A percentile compares a stretch with the other conserved stretches of the same genome.
These are phyloP conservation scores for Mesoclemmys tuberculata DNA, from an alignment of 2,113 vertebrate species.

Conservation along the genomic window DNA sequence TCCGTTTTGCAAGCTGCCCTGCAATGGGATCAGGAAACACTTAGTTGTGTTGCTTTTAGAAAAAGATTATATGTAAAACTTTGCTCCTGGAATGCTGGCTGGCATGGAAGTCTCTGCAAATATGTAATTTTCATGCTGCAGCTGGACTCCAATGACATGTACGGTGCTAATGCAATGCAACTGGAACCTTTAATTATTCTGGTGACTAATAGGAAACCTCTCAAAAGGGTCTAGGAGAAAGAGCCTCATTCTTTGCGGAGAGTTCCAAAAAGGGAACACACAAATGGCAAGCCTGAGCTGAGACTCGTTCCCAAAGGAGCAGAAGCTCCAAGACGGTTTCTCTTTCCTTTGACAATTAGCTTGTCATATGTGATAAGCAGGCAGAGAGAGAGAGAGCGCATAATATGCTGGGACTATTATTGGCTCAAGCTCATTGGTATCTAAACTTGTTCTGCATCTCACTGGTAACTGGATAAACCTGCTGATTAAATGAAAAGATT, in stretches of 20 bases:
- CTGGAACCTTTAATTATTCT: conserved; percentile 71
- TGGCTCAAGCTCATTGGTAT: conserved; percentile 10
- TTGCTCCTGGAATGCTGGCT: conserved; percentile 8
- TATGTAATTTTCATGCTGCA: conserved; percentile 61
- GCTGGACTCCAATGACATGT: conserved; percentile 67
- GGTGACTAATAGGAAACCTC: conserved; percentile 63
- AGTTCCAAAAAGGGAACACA: conserved; percentile 29
- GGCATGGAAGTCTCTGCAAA: conserved; percentile 58
- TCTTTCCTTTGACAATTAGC: conserved; percentile 14
- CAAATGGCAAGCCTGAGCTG: conserved; percentile 24
- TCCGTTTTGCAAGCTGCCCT: conserved; percentile 17
- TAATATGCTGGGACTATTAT: background rate
- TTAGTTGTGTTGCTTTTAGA: conserved; percentile 60
- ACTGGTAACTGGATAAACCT: conserved; percentile 61
- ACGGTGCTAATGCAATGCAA: conserved; percentile 71
- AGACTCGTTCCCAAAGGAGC: background rate
- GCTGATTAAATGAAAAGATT: conserved; percentile 58
- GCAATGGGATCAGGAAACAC: conserved; percentile 43
- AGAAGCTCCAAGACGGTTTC: background rate
- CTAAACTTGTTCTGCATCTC: conserved; percentile 58
- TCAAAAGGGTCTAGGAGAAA: conserved; percentile 53
- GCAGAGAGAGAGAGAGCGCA: background rate
- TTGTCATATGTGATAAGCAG: background rate
- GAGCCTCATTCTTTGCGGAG: conserved; percentile 2
- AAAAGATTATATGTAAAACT: conserved; percentile 66